Conservation (phyloP, 1,140 invertebrate genomes). For the Euwallacea similis region DNA sequence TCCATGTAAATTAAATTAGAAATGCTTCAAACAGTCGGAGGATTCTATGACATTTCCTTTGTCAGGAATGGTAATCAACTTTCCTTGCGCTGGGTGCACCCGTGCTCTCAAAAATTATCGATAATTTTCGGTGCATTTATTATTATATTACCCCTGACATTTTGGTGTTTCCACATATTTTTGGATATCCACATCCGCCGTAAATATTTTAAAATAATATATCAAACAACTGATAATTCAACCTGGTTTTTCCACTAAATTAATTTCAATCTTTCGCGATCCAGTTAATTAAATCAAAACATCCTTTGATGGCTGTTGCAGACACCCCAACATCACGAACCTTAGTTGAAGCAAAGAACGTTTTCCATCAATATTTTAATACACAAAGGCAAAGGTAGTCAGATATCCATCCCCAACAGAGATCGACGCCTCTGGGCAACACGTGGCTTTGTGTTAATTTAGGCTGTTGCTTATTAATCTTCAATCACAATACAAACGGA, state of each 20-base stretch:
- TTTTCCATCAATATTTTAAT: slow-evolving; percentile 21
- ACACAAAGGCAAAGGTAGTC: slow-evolving; percentile 20
- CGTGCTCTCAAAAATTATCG: too few relatives aligned
- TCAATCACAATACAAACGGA: not conserved
- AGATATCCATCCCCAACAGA: slow-evolving; percentile 20
- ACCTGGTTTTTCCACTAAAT: not conserved
- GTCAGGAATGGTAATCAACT: too few relatives aligned
- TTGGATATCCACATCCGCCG: too few relatives aligned
- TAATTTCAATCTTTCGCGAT: not conserved
- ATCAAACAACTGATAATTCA: too few relatives aligned
- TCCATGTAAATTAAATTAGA: too few relatives aligned
- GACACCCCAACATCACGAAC: slow-evolving; percentile 12
- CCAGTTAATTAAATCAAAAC: slow-evolving; percentile 24
- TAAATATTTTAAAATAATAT: too few relatives aligned
- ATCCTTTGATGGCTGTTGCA: slow-evolving; percentile 28
- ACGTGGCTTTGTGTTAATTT: slow-evolving; percentile 20
- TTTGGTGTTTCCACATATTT: too few relatives aligned
- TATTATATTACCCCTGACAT: too few relatives aligned
- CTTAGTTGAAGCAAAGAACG: slow-evolving; percentile 7
- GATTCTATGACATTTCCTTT: too few relatives aligned
- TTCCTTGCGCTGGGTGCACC: too few relatives aligned
- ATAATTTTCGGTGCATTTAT: too few relatives aligned
- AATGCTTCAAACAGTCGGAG: too few relatives aligned
- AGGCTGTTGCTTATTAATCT: not conserved
- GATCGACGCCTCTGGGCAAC: slow-evolving; percentile 23